Conservation (phyloP, 2,888 invertebrate species). For the Ganaspis brasiliensis region DNA sequence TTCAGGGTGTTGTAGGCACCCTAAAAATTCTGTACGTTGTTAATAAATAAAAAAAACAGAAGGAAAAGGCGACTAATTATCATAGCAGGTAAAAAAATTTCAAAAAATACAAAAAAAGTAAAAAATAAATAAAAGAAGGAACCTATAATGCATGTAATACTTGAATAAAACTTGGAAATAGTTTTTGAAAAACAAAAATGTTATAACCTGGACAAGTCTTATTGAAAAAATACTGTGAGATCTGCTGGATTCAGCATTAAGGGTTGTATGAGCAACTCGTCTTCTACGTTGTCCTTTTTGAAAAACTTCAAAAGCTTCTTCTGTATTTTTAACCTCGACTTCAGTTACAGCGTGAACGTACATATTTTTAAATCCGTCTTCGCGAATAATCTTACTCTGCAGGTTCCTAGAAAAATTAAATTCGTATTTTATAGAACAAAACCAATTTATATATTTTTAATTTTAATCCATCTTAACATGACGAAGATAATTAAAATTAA, state of each 20-base stretch:
- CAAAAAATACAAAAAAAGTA: no score
- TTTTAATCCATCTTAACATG: no score
- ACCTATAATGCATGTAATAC: no score
- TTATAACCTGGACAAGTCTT: slow-evolving; percentile 90
- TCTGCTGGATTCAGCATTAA: slow-evolving; percentile 97
- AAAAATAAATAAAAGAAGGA: no score
- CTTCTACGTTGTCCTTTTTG: slow-evolving; percentile 93
- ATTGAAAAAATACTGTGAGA: slow-evolving; percentile 98
- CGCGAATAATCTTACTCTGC: slow-evolving; percentile 93
- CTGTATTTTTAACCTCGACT: slow-evolving; percentile 95
- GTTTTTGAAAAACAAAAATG: neutral
- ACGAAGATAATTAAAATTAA: neutral
- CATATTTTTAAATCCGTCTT: slow-evolving; percentile 93
- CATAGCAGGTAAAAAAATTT: no score
- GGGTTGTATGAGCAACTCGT: slow-evolving; percentile 94
- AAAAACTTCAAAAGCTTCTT: slow-evolving; percentile 96
- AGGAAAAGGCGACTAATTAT: no score
- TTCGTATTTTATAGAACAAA: neutral
- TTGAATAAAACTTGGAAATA: no score
- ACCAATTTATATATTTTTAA: neutral
- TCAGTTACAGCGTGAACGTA: slow-evolving; percentile 97
- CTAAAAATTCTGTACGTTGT: no score
- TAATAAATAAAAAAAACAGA: no score
- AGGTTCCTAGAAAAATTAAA: slow-evolving; percentile 82
- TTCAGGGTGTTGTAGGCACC: no score